Conservation (phyloP, 2,797 vertebrate species). For the Falco naumanni region DNA sequence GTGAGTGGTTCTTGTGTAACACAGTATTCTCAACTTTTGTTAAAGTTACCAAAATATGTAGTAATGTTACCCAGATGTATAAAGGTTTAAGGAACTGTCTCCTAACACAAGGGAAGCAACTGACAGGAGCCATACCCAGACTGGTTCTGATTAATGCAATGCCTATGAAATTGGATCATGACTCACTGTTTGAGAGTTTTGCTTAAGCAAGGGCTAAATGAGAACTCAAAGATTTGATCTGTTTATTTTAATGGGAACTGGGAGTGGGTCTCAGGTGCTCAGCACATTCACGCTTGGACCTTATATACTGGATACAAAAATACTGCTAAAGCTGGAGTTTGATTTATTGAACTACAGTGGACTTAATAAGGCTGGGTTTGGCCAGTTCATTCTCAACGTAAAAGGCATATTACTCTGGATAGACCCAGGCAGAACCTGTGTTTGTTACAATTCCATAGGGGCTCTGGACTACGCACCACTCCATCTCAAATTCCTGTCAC, state of each 20-base stretch:
- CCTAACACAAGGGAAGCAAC: background rate
- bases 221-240: background rate
- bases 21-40: background rate
- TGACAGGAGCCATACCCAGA: background rate
- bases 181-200: background rate
- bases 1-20: background rate
- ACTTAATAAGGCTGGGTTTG: background rate
- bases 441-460: background rate
- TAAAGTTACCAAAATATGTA: background rate
- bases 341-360: background rate
- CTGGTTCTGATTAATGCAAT: background rate
- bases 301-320: background rate
- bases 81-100: background rate
- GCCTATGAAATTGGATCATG: background rate
- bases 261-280: background rate
- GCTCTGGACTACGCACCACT: background rate
- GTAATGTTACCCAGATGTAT: background rate
- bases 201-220: background rate
- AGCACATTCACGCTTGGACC: background rate
- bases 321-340: background rate
- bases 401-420: background rate
- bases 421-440: background rate
- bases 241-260: background rate
- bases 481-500: slow-evolving; percentile 26
- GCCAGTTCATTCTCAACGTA: background rate